Percentiles rank a stretch among this genome's conserved stretches.
Evolutionary conservation across 2,888 invertebrate genomes (phyloP).

Genomic region (Ochropacha duplaris): DNA sequence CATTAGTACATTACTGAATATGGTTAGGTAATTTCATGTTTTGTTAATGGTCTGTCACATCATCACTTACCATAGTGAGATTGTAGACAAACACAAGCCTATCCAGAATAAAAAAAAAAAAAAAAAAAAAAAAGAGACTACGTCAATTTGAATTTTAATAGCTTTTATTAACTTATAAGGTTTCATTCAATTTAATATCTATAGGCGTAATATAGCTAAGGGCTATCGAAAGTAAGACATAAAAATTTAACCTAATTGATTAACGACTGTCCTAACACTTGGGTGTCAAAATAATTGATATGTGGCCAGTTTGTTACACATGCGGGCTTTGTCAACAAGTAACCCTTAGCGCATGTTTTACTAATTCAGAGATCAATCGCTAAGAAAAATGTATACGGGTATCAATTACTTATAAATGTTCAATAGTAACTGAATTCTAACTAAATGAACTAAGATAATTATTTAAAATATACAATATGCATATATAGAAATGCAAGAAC

Average conservation of each 20-base stretch:
- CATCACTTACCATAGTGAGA: too few relatives aligned
- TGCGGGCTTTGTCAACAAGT: slow-evolving; percentile 67
- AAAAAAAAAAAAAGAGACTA: too few relatives aligned
- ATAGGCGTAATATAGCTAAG: background rate
- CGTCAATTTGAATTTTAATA: background rate
- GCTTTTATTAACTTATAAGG: too few relatives aligned
- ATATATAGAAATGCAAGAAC: background rate
- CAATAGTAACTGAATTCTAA: background rate
- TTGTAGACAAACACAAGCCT: too few relatives aligned
- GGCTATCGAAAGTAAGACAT: slow-evolving; percentile 59
- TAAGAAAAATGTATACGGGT: slow-evolving; percentile 57
- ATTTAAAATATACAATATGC: too few relatives aligned
- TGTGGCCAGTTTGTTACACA: slow-evolving; percentile 65
- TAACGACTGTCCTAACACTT: slow-evolving; percentile 63
- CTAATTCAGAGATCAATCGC: slow-evolving; percentile 63
- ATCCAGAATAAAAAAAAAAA: too few relatives aligned
- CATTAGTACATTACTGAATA: too few relatives aligned
- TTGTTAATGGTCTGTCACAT: background rate
- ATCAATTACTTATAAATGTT: slow-evolving; percentile 35
- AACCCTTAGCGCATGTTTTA: slow-evolving; percentile 51
- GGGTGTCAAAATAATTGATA: slow-evolving; percentile 77
- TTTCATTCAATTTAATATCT: background rate
- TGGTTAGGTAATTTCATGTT: background rate
- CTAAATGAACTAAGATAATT: too few relatives aligned
- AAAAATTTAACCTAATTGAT: slow-evolving; percentile 64